Percentiles rank a stretch among this genome's conserved stretches.
phyloP scores from a whole-genome alignment of 2,113 vertebrate species.

The Pycnonotus jocosus region DNA sequence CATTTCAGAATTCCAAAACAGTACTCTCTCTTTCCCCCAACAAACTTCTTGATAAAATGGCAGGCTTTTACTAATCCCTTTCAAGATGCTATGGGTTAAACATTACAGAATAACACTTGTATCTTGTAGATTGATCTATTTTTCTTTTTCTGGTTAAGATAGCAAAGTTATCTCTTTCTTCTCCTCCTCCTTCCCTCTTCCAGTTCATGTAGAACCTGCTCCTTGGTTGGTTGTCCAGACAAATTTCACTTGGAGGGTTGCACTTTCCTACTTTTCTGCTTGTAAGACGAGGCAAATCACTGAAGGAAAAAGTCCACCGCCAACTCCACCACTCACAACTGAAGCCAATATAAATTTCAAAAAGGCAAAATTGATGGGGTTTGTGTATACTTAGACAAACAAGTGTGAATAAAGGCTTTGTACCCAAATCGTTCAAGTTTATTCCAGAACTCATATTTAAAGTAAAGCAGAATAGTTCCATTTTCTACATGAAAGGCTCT shows the following conservation, averaged over 20 bases:
- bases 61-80: background rate
- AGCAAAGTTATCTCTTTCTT: background rate
- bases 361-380: background rate
- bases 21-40: background rate
- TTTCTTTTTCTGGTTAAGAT: background rate
- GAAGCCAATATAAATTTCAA: background rate
- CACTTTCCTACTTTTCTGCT: background rate
- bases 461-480: constrained; percentile 5
- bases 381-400: background rate
- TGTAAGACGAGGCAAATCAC: background rate
- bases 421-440: constrained; percentile 46
- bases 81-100: background rate
- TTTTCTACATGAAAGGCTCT: constrained; percentile 21
- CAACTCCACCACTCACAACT: background rate
- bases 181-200: background rate
- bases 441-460: constrained; percentile 53
- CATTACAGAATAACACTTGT: rapidly evolving
- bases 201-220: background rate
- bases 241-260: background rate
- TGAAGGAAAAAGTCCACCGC: background rate
- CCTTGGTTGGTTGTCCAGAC: background rate
- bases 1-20: background rate
- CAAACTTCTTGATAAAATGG: background rate
- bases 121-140: background rate
- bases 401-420: constrained; percentile 31